Base-by-base conservation (phyloP, 2,113 vertebrate species). In the Pangasianodon gigas region DNA sequence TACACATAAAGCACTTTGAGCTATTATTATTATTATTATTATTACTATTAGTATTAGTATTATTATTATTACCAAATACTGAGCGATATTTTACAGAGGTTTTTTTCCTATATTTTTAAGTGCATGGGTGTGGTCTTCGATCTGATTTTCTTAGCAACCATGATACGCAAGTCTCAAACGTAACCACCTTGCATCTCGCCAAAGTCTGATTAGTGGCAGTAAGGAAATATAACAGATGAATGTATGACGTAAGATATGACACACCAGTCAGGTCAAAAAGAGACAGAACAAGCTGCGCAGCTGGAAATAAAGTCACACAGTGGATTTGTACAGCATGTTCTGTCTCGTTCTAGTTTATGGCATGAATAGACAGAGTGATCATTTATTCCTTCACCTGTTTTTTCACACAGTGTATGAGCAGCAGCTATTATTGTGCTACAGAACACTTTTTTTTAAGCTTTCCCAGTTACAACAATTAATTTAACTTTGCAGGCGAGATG, bases 261-360 rank as follows among this genome's bases (percentile, higher is more conserved):
- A 71, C 26, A 8, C 14, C 7, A 24, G 48, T 56, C 85, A 52
- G 85, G 67, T 87, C 48, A 71, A 41, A 86, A 75, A 41, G 24
- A 6, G 10, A 60, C 19, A 62, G 82, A 75, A 87, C 44, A 87
- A 56, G 52, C 21, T 29, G 67, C 18, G 8, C 85, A 87, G 69
- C 32, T 75, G 69, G 48, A 86, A 69, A 86, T 21, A 32, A n/a
- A 74, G 46, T 14, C 65, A 2, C 6, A 14, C 13, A 14, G 32
- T 54, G 48, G 32, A 75, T 87, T 44, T 26, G 69, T 75, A 56
- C 82, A 46, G 13, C 19, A 60, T 87, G 85, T 56, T 87, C 85
- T 26, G 19, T 54, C 32, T 60, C 9, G 37, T 14, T 26, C 32
- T 41, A n/a, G 67, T 26, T 56, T 8, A 56, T 75, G 48, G 48